phyloP scores from a whole-genome alignment of 2,797 vertebrate species.

The Poecilia wingei region DNA sequence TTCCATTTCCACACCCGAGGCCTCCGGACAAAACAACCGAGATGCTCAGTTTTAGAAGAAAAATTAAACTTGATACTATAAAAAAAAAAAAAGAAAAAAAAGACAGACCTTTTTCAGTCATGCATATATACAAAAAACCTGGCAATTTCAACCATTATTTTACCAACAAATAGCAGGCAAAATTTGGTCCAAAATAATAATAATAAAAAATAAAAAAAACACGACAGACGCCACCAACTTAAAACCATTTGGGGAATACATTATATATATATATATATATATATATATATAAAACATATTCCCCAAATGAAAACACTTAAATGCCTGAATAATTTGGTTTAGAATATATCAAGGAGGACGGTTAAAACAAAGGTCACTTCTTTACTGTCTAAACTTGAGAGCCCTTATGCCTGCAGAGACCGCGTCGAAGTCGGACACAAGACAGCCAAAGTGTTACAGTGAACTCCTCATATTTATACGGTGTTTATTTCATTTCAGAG shows the following conservation, averaged over 20 bases:
- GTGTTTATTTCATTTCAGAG: conserved; percentile 11
- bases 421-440: conserved; percentile 16
- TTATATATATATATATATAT: too few relatives aligned
- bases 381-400: conserved; percentile 32
- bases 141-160: conserved; percentile 51
- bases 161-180: conserved; percentile 54
- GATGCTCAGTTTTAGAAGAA: conserved; percentile 30
- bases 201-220: conserved; percentile 53
- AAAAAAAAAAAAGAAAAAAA: not conserved
- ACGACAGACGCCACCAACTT: conserved; percentile 38
- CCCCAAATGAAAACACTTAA: conserved; percentile 29
- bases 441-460: conserved; percentile 14
- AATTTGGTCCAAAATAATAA: conserved; percentile 62
- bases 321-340: conserved; percentile 49
- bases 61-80: not conserved
- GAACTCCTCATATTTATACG: conserved; percentile 19
- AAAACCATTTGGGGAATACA: conserved; percentile 16
- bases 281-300: conserved; percentile 20
- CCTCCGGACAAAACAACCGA: conserved; percentile 24
- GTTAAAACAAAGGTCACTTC: conserved; percentile 45
- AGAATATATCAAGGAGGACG: conserved; percentile 22
- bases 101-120: conserved; percentile 20
- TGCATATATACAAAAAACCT: conserved; percentile 31
- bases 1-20: conserved; percentile 37
- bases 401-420: conserved; percentile 40